Base-by-base conservation (phyloP, 2,113 vertebrate species). In the Proterorhinus semilunaris region DNA sequence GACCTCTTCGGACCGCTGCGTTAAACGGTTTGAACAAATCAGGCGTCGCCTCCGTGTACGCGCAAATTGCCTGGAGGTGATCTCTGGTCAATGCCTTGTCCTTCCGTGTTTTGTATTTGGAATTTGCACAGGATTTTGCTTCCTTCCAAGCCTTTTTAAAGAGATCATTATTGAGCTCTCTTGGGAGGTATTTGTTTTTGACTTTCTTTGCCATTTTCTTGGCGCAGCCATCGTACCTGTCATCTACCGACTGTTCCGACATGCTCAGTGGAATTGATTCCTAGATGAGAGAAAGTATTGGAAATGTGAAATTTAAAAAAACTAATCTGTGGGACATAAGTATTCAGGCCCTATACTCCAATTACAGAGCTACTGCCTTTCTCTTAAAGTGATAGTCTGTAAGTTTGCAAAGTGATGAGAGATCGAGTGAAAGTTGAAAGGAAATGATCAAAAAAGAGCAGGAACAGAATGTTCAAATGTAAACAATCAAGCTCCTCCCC, bases 11-110 rank as follows among this genome's bases (percentile, higher is more conserved):
- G 3, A 79, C 51, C 11, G 27, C 55, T 43, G 1, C 0, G 27
- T 79, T 84, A 45, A 81, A 81, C 0, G 9, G 0, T 11, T 0
- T 1, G 0, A 73, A 68, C 58, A 76, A 49, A 0, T 0, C 1
- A 0, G 0, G 1, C 0, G 1, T 0, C 10, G 6, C 1, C 16
- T 11, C 3, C 21, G 65, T 75, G 45, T 70, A 84, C 44, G 43
- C 21, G 57, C 82, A 84, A 9, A 84, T 70, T 11, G 82, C 82
- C 21, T 55, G 69, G 5, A 27, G 27, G 10, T 71, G 75, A 45
- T 75, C 0, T 0, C n/a, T n/a, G 2, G 66, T 78, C 6, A 78
- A 8, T 17, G 4, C 43, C 48, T 27, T 5, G n/a, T 79, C 49
- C 49, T 15, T 13, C 42, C 0, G 52, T 0, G 55, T 1, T 63